Evolutionary conservation across 2,797 vertebrate genomes (phyloP).

Genomic region (Chaetophractus vellerosus): DNA sequence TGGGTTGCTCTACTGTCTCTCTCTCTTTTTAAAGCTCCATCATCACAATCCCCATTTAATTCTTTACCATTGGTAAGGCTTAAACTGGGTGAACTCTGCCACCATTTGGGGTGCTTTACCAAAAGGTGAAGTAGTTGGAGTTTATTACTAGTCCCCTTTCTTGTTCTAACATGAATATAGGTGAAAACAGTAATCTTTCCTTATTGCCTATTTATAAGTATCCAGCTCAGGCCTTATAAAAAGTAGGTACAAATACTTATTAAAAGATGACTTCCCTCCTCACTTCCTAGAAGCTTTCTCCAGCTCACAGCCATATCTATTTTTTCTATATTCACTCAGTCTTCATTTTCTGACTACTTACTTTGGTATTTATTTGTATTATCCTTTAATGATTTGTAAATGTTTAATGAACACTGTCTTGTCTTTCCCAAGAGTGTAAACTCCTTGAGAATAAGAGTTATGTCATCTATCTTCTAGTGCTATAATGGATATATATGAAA

Average conservation of each 20-base stretch:
- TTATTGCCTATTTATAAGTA: neutral
- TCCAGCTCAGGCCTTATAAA: neutral
- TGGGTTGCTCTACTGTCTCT: neutral
- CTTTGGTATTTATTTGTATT: conserved; percentile 40
- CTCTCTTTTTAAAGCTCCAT: neutral
- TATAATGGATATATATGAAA: conserved; percentile 25
- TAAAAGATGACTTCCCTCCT: neutral
- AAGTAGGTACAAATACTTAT: neutral
- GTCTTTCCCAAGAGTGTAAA: conserved; percentile 34
- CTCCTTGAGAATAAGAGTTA: neutral
- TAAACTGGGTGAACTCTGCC: neutral
- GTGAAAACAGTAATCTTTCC: conserved; percentile 17
- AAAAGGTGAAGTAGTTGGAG: neutral
- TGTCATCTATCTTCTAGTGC: neutral
- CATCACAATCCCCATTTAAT: neutral
- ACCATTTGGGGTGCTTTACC: neutral
- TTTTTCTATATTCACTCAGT: neutral
- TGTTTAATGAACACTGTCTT: neutral
- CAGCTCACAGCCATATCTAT: neutral
- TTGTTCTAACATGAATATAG: neutral
- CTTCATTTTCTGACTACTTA: neutral
- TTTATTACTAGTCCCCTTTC: neutral
- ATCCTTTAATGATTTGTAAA: conserved; percentile 23
- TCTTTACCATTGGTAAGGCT: neutral
- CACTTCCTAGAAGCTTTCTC: neutral